A percentile compares a stretch with the other conserved stretches of the same genome.
Conservation (phyloP, 2,797 vertebrate species). For the Cuculus canorus region DNA sequence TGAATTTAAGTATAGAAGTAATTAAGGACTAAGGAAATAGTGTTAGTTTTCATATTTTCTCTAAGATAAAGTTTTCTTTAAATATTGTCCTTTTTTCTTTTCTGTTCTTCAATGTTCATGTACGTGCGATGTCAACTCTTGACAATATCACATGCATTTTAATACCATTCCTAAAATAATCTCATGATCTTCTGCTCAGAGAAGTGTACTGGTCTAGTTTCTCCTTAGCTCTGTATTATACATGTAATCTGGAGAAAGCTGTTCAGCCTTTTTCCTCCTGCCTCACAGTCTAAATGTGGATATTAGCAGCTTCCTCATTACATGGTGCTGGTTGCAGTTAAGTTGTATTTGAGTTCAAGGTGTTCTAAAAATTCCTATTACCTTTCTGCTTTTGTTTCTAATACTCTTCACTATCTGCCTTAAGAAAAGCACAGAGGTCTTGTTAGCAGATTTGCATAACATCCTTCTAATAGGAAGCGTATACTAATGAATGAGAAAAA, state of each 20-base stretch:
- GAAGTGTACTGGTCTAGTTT: background rate
- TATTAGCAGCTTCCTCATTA: background rate
- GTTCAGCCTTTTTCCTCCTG: background rate
- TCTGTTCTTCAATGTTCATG: background rate
- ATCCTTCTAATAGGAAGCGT: background rate
- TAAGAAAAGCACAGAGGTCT: background rate
- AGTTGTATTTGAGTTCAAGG: background rate
- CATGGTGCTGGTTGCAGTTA: background rate
- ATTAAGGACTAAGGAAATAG: background rate
- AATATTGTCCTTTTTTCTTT: background rate
- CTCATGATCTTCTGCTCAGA: background rate
- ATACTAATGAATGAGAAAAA: background rate
- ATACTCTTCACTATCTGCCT: background rate
- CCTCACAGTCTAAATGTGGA: background rate
- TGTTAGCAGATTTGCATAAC: background rate
- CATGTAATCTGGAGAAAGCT: background rate
- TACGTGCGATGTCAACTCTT: background rate
- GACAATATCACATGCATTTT: background rate
- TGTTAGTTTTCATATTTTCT: background rate
- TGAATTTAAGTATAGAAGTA: background rate
- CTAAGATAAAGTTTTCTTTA: background rate
- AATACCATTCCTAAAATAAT: background rate
- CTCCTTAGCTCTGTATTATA: background rate
- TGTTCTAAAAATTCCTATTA: background rate
- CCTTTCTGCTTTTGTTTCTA: background rate